phyloP scores from a whole-genome alignment of 1,140 invertebrate species.

The Ditylenchus dipsaci region DNA sequence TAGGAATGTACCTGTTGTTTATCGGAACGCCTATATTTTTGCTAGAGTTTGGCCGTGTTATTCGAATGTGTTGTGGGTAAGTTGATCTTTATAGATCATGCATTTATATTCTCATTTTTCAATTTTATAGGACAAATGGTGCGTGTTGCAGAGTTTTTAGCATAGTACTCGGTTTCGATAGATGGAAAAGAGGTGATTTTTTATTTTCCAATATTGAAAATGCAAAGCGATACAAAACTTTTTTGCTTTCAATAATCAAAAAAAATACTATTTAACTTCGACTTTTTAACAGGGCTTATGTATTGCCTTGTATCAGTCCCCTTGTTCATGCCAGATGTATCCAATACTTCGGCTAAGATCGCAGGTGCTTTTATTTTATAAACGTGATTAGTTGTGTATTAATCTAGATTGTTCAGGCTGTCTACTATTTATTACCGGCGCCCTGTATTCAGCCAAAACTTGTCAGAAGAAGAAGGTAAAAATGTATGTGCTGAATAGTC shows the following conservation, averaged over 20 bases:
- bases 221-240: too few species aligned
- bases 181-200: constrained; percentile 40
- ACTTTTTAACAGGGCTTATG: neutral
- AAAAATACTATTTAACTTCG: too few species aligned
- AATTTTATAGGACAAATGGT: constrained; percentile 35
- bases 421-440: constrained; percentile 31
- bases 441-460: constrained; percentile 32
- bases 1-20: constrained; percentile 32
- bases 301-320: constrained; percentile 26
- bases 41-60: constrained; percentile 42
- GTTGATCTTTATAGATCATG: neutral
- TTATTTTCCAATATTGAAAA: too few species aligned
- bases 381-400: neutral
- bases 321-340: constrained; percentile 38
- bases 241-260: too few species aligned
- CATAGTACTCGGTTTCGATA: constrained; percentile 35
- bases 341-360: constrained; percentile 24
- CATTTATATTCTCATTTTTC: neutral
- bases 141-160: constrained; percentile 32
- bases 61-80: constrained; percentile 44
- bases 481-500: constrained; percentile 26
- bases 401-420: constrained; percentile 29
- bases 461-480: constrained; percentile 48
- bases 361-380: constrained; percentile 24
- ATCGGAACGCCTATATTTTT: constrained; percentile 39